These are phyloP conservation scores for Vollenhovia emeryi DNA, from an alignment of 1,140 invertebrate species.

Conservation along the genomic window DNA sequence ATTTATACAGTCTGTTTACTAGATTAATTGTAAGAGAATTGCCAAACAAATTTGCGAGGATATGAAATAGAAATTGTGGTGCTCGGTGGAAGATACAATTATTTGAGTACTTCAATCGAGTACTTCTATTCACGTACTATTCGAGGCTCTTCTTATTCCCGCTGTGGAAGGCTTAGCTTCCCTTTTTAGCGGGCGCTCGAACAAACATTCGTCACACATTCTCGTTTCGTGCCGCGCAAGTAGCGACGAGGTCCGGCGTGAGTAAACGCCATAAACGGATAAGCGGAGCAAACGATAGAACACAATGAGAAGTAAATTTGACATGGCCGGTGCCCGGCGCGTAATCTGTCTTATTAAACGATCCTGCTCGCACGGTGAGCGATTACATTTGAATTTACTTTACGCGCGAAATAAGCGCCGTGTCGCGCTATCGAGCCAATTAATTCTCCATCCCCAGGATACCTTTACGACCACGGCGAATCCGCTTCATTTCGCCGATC, in stretches of 20 bases:
- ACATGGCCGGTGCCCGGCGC: constrained; percentile 38
- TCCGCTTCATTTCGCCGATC: constrained; percentile 33
- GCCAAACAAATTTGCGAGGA: neutral
- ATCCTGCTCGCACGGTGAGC: constrained; percentile 10
- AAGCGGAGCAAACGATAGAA: constrained; percentile 42
- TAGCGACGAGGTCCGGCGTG: constrained; percentile 16
- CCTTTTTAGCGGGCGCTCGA: neutral
- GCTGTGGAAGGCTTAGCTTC: neutral
- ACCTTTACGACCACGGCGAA: constrained; percentile 55
- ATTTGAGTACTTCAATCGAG: neutral
- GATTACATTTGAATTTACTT: constrained; percentile 59
- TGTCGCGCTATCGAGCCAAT: constrained; percentile 51
- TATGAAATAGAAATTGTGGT: neutral
- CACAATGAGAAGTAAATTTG: constrained; percentile 60
- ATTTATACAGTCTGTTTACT: neutral
- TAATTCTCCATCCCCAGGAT: constrained; percentile 53
- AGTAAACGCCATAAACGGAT: constrained; percentile 43
- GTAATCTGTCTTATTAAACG: constrained; percentile 62
- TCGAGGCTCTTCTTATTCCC: neutral
- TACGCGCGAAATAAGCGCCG: constrained; percentile 36
- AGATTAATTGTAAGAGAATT: neutral
- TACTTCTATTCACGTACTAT: neutral
- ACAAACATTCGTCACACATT: constrained; percentile 3
- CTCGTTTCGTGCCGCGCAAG: neutral
- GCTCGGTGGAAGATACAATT: neutral